phyloP scores from a whole-genome alignment of 2,113 vertebrate species.

The Piprites chloris region DNA sequence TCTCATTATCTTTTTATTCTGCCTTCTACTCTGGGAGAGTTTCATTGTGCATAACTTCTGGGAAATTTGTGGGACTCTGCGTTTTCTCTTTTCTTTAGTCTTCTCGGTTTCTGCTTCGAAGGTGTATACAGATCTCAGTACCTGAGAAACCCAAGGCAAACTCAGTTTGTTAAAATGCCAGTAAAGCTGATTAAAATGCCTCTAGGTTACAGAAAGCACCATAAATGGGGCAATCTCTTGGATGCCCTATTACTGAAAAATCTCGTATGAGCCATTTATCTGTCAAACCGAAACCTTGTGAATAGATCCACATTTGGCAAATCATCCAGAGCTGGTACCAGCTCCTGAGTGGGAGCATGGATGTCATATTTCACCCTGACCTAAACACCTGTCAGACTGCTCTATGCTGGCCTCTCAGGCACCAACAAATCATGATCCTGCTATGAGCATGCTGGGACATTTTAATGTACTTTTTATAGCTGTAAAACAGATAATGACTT shows the following conservation, averaged over 20 bases:
- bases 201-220: not conserved
- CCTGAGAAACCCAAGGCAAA: not conserved
- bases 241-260: not conserved
- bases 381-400: constrained; percentile 7
- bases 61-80: not conserved
- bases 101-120: not conserved
- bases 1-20: not conserved
- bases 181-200: constrained; percentile 6
- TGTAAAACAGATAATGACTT: constrained; percentile 20
- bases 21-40: not conserved
- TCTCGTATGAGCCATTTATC: not conserved
- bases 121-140: not conserved
- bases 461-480: constrained; percentile 1
- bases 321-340: constrained; percentile 8
- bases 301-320: constrained; percentile 14
- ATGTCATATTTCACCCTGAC: constrained; percentile 13
- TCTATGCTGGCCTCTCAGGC: not conserved
- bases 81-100: not conserved
- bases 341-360: not conserved
- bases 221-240: not conserved
- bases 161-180: not conserved
- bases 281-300: not conserved
- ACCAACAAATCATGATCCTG: not conserved
- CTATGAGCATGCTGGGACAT: not conserved
- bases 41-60: not conserved